Evolutionary conservation across 2,113 vertebrate species (phyloP), one percentile per base, ranked within the genome.

Genomic region (Panurus biarmicus): DNA sequence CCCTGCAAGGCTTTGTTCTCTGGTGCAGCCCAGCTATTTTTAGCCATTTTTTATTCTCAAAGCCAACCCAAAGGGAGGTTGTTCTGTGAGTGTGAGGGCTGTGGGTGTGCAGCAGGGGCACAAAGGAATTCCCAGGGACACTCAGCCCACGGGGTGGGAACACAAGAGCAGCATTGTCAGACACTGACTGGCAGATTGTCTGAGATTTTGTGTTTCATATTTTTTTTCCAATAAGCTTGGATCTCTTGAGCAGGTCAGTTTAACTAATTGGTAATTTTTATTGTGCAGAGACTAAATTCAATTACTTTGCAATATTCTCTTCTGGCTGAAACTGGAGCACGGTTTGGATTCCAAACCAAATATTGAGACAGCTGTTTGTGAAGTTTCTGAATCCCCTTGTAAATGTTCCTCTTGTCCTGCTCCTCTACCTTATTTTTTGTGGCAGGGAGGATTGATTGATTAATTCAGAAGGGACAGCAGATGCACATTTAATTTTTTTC

Each of bases 51-150:
- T 90, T 29, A 4, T 77, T 23, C 58, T 28, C 10, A 7, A 66
- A 87, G 62, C 15, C 33, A 53, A 12, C 14, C 5, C 1, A 38
- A 51, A 92, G 33, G 0, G 31, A 31, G 36, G 75, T 18, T 79
- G 84, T 64, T 92, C 31, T 66, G 72, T 44, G 12, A 84, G 56
- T 7, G 82, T 84, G 93, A 93, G 62, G n/a, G 7, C 12, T 12
- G 96, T 89, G 96, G 97, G 96, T 22, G 94, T 42, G 10, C 50
- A 88, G 89, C 60, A 87, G 82, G 82, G 79, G 77, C 60, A n/a
- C 67, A 69, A 18, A 93, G 87, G 33, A 53, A 93, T 93, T 93
- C 93, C 91, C 90, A 64, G 36, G 78, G 75, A 38, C 40, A 12
- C 36, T 89, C 26, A 29, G 92, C 94, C 94, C 93, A 82, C 83